Conservation (phyloP, 2,797 vertebrate species). For the Gymnoscopelus microlampas region DNA sequence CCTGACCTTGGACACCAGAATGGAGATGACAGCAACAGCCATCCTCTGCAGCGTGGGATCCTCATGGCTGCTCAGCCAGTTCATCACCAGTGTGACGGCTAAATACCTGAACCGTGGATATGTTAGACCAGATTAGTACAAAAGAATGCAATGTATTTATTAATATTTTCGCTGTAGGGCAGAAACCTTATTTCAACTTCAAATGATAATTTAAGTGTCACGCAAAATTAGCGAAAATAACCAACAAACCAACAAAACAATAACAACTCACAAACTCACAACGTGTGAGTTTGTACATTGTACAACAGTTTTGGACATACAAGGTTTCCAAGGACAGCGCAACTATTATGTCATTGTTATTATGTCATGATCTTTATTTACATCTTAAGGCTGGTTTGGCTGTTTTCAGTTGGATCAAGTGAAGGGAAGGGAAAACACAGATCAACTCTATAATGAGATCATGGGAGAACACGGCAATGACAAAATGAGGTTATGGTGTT, state of each 20-base stretch:
- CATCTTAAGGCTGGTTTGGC: slow-evolving; percentile 24
- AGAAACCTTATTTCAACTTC: no score
- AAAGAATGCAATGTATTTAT: neutral
- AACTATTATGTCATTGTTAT: no score
- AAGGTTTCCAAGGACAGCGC: no score
- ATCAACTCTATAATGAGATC: slow-evolving; percentile 8
- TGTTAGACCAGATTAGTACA: no score
- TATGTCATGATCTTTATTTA: slow-evolving; percentile 18
- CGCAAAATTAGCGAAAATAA: slow-evolving; percentile 34
- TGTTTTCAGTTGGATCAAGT: slow-evolving; percentile 30
- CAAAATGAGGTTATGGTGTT: neutral
- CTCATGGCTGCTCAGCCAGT: slow-evolving; percentile 91
- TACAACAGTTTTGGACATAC: no score
- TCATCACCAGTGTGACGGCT: slow-evolving; percentile 92
- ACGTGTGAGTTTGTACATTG: no score
- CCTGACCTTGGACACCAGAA: slow-evolving; percentile 92
- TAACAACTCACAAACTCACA: no score
- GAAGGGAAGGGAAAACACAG: slow-evolving; percentile 37
- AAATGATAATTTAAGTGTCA: neutral
- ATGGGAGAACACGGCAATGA: slow-evolving; percentile 40
- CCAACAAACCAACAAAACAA: neutral
- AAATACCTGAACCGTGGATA: slow-evolving; percentile 83
- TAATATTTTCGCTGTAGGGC: no score
- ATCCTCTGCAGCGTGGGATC: slow-evolving; percentile 93
- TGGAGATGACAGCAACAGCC: slow-evolving; percentile 93